Evolutionary conservation across 2,113 vertebrate species (phyloP).

Genomic region (Desmodus rotundus): DNA sequence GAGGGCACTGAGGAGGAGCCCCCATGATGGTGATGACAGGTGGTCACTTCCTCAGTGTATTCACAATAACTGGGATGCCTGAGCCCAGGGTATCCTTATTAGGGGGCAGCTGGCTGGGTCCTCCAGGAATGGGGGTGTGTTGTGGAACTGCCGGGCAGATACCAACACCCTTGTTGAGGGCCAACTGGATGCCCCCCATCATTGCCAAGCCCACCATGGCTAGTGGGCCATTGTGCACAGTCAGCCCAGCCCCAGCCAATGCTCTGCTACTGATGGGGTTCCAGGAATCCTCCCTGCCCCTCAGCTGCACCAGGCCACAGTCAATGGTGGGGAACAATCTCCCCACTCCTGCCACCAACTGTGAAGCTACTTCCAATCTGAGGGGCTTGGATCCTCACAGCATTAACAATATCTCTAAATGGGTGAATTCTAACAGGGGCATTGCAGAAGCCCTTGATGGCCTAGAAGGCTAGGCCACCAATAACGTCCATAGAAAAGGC

Average conservation of each 20-base stretch:
- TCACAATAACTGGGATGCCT: slow-evolving; percentile 74
- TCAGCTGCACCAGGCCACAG: slow-evolving; percentile 87
- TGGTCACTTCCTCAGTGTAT: slow-evolving; percentile 73
- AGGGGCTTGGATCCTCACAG: slow-evolving; percentile 88
- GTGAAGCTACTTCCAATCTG: slow-evolving; percentile 94
- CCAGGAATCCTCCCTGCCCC: slow-evolving; percentile 92
- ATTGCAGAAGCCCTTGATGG: slow-evolving; percentile 92
- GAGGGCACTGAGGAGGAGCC: slow-evolving; percentile 19
- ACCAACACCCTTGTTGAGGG: slow-evolving; percentile 90
- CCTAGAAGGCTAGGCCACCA: slow-evolving; percentile 90
- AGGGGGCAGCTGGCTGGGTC: slow-evolving; percentile 85
- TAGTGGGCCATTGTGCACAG: slow-evolving; percentile 89
- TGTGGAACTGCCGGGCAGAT: slow-evolving; percentile 91
- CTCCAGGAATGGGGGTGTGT: slow-evolving; percentile 84
- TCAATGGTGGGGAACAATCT: slow-evolving; percentile 93
- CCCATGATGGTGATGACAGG: slow-evolving; percentile 18
- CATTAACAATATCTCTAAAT: slow-evolving; percentile 86
- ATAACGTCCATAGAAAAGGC: slow-evolving; percentile 93
- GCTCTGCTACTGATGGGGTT: slow-evolving; percentile 93
- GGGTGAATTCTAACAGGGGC: slow-evolving; percentile 88
- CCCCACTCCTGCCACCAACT: slow-evolving; percentile 81
- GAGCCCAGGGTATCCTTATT: slow-evolving; percentile 77
- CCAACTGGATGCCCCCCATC: slow-evolving; percentile 91
- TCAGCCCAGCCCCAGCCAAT: slow-evolving; percentile 88
- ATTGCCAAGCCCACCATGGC: slow-evolving; percentile 92